Evolutionary conservation across 2,888 invertebrate species (phyloP).

Genomic region (Andrena praecox): DNA sequence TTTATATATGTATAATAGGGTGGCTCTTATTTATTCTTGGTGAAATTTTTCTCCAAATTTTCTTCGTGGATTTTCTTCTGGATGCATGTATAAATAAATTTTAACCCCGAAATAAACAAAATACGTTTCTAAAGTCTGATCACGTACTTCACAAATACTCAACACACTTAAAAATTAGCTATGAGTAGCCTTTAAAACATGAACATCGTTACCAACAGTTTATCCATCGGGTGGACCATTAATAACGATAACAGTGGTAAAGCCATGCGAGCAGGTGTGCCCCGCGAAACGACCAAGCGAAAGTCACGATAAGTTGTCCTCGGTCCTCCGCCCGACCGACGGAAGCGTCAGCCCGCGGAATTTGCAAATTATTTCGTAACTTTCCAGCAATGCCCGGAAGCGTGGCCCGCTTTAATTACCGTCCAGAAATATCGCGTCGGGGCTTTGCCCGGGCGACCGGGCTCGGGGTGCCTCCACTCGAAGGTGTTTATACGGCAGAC

Average conservation of each 20-base stretch:
- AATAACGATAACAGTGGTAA: background rate
- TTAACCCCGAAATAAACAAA: background rate
- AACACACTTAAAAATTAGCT: background rate
- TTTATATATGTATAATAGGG: no score
- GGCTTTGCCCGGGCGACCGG: conserved; percentile 11
- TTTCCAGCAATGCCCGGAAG: conserved; percentile 30
- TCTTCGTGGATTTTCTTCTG: no score
- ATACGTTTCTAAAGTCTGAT: background rate
- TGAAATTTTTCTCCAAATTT: no score
- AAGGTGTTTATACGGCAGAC: conserved; percentile 22
- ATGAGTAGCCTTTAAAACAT: no score
- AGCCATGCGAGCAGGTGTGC: background rate
- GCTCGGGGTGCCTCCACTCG: conserved; percentile 6
- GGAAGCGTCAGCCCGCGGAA: conserved; percentile 26
- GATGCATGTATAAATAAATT: no score
- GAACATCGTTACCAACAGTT: background rate
- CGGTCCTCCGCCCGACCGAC: conserved; percentile 2
- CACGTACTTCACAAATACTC: background rate
- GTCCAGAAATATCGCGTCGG: conserved; percentile 33
- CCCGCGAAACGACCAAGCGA: background rate
- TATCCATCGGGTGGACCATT: background rate
- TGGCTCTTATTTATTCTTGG: no score
- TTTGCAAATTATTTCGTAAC: conserved; percentile 51
- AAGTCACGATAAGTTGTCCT: conserved; percentile 16
- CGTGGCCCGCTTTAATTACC: conserved; percentile 32